Evolutionary conservation across 1,140 invertebrate species (phyloP), one percentile per base, ranked within the genome.

Genomic region (Musca vetustissima): DNA sequence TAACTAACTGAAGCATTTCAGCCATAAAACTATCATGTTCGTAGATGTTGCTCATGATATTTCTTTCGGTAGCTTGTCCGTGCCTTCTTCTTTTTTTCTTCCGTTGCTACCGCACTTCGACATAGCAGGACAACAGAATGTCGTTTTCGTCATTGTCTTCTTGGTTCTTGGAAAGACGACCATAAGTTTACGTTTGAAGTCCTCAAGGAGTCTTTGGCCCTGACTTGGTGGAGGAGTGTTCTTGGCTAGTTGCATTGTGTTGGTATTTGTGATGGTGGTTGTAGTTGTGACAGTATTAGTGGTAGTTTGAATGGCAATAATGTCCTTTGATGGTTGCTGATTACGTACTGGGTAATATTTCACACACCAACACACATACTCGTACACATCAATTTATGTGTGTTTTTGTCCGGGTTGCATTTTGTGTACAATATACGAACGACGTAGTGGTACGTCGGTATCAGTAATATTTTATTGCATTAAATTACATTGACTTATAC

Each of bases 261-360:
- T 24, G 4, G 17, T 64, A 64, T 13, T 13, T 11, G 36, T 47
- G 36, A 15, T 65, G 22, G 21, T 65, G 22, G 43, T 9, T 47
- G 21, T 65, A 21, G 43, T 49, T 21, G 36, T 65, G 17, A 47
- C 22, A 47, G 61, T 43, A n/a, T 14, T 64, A 32, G 65, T 43
- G 25, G 65, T 68, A 47, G 52, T 52, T 49, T 28, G 15, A 55
- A 32, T 59, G 53, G 19, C 43, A 68, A 67, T 70, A 70, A 70
- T 70, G 69, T 67, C 69, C 66, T 65, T 70, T 70, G 66, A 70
- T 68, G 69, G 57, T 59, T 28, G 48, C 57, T 70, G 69, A 70
- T 70, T 70, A 66, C 28, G 32, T 49, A 43, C 28, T 59, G 47
- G 61, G 48, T 50, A 67, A 70, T 70, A 68, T 47, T 68, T 68